phyloP scores from a whole-genome alignment of 2,797 vertebrate genomes.

The Staurois parvus region DNA sequence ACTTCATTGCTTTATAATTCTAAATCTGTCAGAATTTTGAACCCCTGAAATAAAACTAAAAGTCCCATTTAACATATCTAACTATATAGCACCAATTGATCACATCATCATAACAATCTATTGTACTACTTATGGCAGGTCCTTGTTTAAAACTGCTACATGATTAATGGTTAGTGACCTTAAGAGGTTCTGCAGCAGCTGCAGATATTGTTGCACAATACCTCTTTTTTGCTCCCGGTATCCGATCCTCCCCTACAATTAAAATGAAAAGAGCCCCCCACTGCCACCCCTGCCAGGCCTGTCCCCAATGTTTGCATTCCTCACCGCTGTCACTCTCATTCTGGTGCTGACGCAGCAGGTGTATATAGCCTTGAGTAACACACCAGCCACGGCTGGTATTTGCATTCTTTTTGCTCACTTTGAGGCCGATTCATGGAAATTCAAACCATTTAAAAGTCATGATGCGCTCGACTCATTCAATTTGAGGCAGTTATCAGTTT shows the following conservation, averaged over 20 bases:
- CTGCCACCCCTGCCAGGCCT: conserved; percentile 33
- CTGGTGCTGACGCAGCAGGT: conserved; percentile 52
- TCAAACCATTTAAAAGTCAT: conserved; percentile 30
- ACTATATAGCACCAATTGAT: not conserved
- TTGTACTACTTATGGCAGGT: not conserved
- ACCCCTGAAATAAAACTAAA: not conserved
- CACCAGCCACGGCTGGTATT: conserved; percentile 38
- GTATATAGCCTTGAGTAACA: conserved; percentile 42
- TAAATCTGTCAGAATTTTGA: too few species aligned
- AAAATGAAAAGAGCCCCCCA: conserved; percentile 48
- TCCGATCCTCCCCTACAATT: conserved; percentile 41
- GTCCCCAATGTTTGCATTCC: conserved; percentile 46
- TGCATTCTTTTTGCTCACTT: conserved; percentile 55
- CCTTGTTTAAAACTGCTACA: not conserved
- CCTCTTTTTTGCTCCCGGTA: conserved; percentile 2
- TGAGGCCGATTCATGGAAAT: conserved; percentile 49
- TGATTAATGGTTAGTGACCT: not conserved
- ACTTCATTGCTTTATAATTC: too few species aligned
- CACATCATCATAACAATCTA: not conserved
- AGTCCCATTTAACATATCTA: not conserved
- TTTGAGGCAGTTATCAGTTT: conserved; percentile 36
- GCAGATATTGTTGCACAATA: conserved; percentile 11
- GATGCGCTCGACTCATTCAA: conserved; percentile 38
- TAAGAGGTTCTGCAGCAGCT: conserved; percentile 50
- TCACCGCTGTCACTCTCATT: conserved; percentile 24